These are phyloP conservation scores for Agonopterix heracliana DNA, from an alignment of 2,888 invertebrate genomes.

Conservation along the genomic window DNA sequence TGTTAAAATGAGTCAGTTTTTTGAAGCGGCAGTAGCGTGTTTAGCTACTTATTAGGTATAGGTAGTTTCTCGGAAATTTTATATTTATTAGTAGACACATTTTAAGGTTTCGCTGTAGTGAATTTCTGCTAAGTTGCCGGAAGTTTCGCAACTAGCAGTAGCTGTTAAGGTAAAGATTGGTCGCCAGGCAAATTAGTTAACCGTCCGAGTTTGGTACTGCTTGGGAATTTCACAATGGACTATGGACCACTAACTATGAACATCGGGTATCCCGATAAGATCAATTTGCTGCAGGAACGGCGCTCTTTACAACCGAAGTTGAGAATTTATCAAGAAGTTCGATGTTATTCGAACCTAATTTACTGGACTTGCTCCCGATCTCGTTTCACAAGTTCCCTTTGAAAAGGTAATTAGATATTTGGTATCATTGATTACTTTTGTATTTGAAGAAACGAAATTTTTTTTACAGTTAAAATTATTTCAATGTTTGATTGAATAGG, in stretches of 20 bases:
- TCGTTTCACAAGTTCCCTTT: too few relatives aligned
- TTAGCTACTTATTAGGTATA: too few relatives aligned
- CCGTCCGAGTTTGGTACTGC: conserved; percentile 38
- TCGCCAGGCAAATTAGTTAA: conserved; percentile 49
- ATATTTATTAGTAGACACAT: too few relatives aligned
- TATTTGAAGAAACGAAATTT: too few relatives aligned
- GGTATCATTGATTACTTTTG: too few relatives aligned
- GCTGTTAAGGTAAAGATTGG: conserved; percentile 42
- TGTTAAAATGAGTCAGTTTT: too few relatives aligned
- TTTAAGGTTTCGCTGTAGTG: not conserved
- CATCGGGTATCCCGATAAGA: conserved; percentile 46
- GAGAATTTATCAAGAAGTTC: conserved; percentile 28
- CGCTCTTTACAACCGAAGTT: conserved; percentile 35
- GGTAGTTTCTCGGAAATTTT: too few relatives aligned
- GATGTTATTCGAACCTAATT: conserved; percentile 39
- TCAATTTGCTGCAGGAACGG: conserved; percentile 35
- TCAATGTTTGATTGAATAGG: too few relatives aligned
- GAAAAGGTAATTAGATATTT: too few relatives aligned
- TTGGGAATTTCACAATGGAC: conserved; percentile 46
- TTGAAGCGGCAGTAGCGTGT: too few relatives aligned
- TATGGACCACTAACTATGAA: conserved; percentile 50
- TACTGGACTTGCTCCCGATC: conserved; percentile 23
- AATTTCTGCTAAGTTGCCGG: not conserved
- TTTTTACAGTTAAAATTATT: too few relatives aligned
- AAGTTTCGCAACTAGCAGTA: conserved; percentile 5